Percentiles rank a stretch among this genome's conserved stretches.
These are phyloP conservation scores for Drosophila conformis DNA, from an alignment of 2,888 invertebrate genomes.

Conservation along the genomic window DNA sequence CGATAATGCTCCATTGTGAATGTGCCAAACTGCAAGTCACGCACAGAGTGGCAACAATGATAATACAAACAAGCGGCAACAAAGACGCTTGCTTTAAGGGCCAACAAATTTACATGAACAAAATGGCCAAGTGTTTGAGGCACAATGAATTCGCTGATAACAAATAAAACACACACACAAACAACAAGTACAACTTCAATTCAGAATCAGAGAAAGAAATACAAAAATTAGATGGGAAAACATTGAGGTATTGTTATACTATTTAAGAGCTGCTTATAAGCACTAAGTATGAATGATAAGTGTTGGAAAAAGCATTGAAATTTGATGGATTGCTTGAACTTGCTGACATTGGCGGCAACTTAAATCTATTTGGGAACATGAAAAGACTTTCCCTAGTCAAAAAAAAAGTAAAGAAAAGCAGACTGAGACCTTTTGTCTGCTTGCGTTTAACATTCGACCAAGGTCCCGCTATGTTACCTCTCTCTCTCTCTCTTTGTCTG, in stretches of 20 bases:
- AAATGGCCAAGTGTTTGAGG: constrained; percentile 39
- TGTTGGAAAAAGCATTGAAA: constrained; percentile 3
- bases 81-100: constrained; percentile 54
- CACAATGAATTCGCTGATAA: constrained; percentile 23
- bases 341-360: constrained; percentile 4
- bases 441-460: constrained; percentile 28
- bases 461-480: constrained; percentile 37
- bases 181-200: constrained; percentile 33
- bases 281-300: neutral
- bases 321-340: constrained; percentile 23
- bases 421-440: neutral
- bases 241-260: constrained; percentile 7
- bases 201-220: neutral
- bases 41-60: constrained; percentile 26
- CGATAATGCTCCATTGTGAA: constrained; percentile 3
- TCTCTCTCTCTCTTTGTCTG: constrained; percentile 20
- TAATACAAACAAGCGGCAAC: constrained; percentile 22
- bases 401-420: neutral
- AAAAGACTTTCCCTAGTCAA: neutral
- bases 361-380: constrained; percentile 1
- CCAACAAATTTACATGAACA: constrained; percentile 47
- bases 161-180: constrained; percentile 6
- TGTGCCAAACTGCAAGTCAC: constrained; percentile 32
- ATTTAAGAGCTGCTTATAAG: neutral
- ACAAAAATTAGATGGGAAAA: constrained; percentile 34